Percentiles rank a stretch among this genome's conserved stretches.
Conservation (phyloP, 1,140 invertebrate species). For the Drosophila quadrilineata region DNA sequence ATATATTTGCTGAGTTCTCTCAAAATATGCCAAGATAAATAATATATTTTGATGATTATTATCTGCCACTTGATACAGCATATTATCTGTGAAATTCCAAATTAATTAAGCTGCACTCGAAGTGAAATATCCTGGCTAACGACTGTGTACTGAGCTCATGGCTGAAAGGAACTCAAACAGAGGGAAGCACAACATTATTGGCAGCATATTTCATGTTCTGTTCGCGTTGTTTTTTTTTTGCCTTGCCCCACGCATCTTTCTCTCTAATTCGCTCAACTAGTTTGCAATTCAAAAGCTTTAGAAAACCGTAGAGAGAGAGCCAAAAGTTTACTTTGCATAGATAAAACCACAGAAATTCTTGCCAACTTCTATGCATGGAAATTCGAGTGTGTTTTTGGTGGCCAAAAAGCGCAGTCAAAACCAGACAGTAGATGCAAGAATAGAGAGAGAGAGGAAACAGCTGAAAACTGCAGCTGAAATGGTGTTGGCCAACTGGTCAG, state of each 20-base stretch:
- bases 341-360: conserved; percentile 73
- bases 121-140: background rate
- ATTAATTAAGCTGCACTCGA: conserved; percentile 9
- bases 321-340: conserved; percentile 73
- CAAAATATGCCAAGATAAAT: no score
- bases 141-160: background rate
- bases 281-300: conserved; percentile 56
- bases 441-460: no score
- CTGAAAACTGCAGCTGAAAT: background rate
- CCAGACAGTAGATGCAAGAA: background rate
- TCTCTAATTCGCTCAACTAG: conserved; percentile 46
- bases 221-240: background rate
- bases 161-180: background rate
- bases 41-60: no score
- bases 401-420: conserved; percentile 38
- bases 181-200: background rate
- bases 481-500: conserved; percentile 18
- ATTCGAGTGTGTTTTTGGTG: conserved; percentile 7
- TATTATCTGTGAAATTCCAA: no score
- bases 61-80: no score
- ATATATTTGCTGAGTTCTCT: background rate
- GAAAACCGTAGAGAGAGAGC: conserved; percentile 43
- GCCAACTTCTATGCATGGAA: conserved; percentile 45
- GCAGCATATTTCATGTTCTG: background rate
- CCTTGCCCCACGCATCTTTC: background rate